Base-by-base conservation (phyloP, 2,113 vertebrate genomes). In the Melanostigma gelatinosum region DNA sequence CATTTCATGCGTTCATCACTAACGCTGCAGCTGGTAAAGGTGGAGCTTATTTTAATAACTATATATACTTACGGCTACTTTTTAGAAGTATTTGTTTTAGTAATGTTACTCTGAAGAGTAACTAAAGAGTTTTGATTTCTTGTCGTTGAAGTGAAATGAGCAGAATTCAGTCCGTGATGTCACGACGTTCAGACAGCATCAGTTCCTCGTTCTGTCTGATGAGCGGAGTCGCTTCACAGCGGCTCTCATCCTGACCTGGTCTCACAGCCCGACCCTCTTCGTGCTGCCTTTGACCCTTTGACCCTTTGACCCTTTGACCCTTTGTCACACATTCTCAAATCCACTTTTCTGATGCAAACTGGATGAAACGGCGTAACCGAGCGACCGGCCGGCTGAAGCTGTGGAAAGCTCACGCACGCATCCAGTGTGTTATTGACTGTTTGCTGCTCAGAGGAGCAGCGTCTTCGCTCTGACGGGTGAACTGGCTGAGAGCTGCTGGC, bases 341-440 rank as follows among this genome's bases (percentile, higher is more conserved):
- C 64, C 63, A 61, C 65, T 64, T 83, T 75, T 79, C 85, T 88
- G 83, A 87, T 57, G 87, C 85, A 90, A 85, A 87, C 75, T 20
- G 62, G 71, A 75, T 76, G 85, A 90, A 90, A 90, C 46, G 61
- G 57, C 73, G 29, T 46, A 66, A 72, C 24, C 7, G 9, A 40
- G 8, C 38, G 5, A 34, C 34, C 34, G 6, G 34, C 8, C 8
- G 38, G 38, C 2, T 52, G 71, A 65, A 69, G 38, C 52, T 66
- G 61, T 75, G 82, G 50, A 58, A 1, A 32, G 44, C 48, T 34
- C 22, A 27, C 52, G 6, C 9, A 40, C 60, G 38, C 29, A 2
- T 22, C 2, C 10, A 3, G 29, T 4, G 32, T 68, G 52, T 62
- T 6, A 62, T 50, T 54, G 52, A 3, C 32, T 18, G 38, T 69